Conservation (phyloP, 2,888 invertebrate genomes). For the Cephonodes hylas region DNA sequence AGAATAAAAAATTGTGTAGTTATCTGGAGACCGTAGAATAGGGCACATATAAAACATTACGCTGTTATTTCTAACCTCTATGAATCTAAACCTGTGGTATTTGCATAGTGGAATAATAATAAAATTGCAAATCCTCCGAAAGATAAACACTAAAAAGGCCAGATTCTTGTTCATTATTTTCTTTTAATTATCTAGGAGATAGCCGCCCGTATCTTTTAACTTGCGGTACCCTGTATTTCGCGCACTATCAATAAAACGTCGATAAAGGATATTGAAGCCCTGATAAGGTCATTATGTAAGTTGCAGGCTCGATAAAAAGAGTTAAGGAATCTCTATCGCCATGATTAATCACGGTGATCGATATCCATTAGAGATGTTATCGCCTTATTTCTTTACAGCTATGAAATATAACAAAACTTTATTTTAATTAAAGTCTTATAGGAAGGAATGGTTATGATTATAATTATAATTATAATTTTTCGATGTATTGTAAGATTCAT, state of each 20-base stretch:
- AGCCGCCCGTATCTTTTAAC: not conserved
- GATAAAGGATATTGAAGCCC: conserved; percentile 32
- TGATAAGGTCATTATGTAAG: conserved; percentile 33
- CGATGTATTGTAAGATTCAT: too few species aligned
- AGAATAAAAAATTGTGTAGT: too few species aligned
- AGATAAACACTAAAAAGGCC: too few species aligned
- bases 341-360: conserved; percentile 25
- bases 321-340: conserved; percentile 26
- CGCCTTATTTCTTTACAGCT: conserved; percentile 12
- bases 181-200: not conserved
- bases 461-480: not conserved
- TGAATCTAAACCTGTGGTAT: too few species aligned
- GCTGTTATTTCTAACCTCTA: too few species aligned
- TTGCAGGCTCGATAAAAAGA: conserved; percentile 21
- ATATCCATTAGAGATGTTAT: conserved; percentile 13
- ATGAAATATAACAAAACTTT: not conserved
- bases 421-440: not conserved
- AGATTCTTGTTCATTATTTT: not conserved
- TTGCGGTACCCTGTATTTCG: conserved; percentile 3
- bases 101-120: too few species aligned
- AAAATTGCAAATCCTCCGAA: too few species aligned
- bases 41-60: too few species aligned
- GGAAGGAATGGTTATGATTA: not conserved
- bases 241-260: conserved; percentile 32
- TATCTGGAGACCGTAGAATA: too few species aligned